Base-by-base conservation (phyloP, 2,888 invertebrate genomes). In the Pandemis corylana region DNA sequence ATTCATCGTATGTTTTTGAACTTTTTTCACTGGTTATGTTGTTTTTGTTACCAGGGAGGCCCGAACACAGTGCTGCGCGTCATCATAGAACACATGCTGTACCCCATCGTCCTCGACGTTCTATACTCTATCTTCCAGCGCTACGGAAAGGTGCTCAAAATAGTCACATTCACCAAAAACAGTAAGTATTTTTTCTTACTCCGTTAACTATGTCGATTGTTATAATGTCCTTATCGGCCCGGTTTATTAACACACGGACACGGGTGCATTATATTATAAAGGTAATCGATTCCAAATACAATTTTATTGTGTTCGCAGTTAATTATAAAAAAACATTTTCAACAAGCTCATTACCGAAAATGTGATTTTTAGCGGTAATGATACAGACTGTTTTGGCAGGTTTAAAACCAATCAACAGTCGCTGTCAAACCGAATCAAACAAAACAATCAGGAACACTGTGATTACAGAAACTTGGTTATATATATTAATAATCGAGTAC, bases 121-220 rank as follows among this genome's bases (percentile, higher is more conserved):
- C 96, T 99, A 81, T 98, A 99, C 85, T 97, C 99, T 96, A 99
- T 99, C 93, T 99, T 99, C 96, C 98, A 99, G 85, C 97, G 99
- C 83, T 99, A 98, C 94, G 99, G 99, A 85, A 99, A 99, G 95
- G 99, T 99, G 86, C 96, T 99, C 88, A 99, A 99, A 95, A 99
- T 99, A 87, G 99, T 99, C 89, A 99, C 99, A 84, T 99, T 99
- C 95, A 99, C 98, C 87, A 99, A 99, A 96, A 99, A 99, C 94
- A 99, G 99, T 98, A 96, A 98, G 98, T 96, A 77, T 53, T 53
- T n/a, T 53, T n/a, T 5, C 7, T 53, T 15, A 20, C 0, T 15
- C 20, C 15, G 28, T 36, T 36, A 36, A 36, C 28, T 36, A 4
- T 36, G 28, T 36, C 28, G 28, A 4, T 36, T 36, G 1, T 36